These are phyloP conservation scores for Cyprinodon diabolis DNA, from an alignment of 2,797 vertebrate genomes.

Conservation along the genomic window DNA sequence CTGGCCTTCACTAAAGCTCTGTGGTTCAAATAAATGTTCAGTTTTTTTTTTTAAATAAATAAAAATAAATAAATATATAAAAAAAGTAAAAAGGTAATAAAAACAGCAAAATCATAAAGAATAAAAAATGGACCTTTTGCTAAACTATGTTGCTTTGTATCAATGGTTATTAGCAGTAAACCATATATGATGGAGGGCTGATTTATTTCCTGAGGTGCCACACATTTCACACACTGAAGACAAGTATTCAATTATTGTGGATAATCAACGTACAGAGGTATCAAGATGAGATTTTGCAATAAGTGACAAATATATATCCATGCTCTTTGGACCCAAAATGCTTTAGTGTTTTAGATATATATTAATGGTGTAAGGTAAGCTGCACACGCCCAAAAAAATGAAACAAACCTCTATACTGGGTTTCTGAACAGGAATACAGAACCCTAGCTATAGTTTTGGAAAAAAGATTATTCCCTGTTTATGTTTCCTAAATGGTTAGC, in stretches of 20 bases:
- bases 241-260: neutral
- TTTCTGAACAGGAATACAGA: neutral
- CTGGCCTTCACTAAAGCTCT: too few relatives aligned
- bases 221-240: neutral
- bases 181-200: neutral
- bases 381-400: neutral
- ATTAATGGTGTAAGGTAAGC: neutral
- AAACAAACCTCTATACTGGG: neutral
- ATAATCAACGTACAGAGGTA: neutral
- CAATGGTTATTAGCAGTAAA: neutral
- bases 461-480: neutral
- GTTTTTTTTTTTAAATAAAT: too few relatives aligned
- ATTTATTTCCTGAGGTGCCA: neutral
- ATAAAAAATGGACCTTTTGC: too few relatives aligned
- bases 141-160: neutral
- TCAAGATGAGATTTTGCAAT: neutral
- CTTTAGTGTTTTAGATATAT: neutral
- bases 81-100: too few relatives aligned
- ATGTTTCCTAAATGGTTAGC: neutral
- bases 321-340: neutral
- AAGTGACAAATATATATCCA: neutral
- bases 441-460: neutral
- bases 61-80: too few relatives aligned
- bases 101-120: too few relatives aligned
- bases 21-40: too few relatives aligned